Conservation (phyloP, 2,797 vertebrate genomes). For the Chelon auratus region DNA sequence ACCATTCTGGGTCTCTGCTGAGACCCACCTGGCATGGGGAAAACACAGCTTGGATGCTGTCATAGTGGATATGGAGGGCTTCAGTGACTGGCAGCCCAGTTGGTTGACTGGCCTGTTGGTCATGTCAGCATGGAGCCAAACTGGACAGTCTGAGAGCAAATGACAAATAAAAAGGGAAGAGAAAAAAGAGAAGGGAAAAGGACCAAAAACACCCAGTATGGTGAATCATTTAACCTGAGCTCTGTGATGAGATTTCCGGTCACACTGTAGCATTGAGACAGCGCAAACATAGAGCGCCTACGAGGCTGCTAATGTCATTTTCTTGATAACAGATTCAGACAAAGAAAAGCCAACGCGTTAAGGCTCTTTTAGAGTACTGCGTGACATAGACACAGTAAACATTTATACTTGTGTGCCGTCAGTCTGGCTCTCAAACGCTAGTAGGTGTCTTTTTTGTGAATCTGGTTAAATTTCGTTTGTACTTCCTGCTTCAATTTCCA, state of each 20-base stretch:
- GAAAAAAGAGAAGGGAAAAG: not conserved
- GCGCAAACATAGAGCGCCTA: no score
- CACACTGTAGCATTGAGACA: not conserved
- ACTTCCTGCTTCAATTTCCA: no score
- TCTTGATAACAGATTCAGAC: not conserved
- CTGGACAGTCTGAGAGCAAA: slow-evolving; percentile 25
- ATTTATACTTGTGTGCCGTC: no score
- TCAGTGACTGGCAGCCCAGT: slow-evolving; percentile 37
- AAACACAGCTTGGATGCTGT: slow-evolving; percentile 43
- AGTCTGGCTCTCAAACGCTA: no score
- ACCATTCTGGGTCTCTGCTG: slow-evolving; percentile 42
- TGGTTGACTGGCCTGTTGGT: slow-evolving; percentile 30
- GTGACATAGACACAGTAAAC: no score
- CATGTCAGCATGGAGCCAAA: slow-evolving; percentile 32
- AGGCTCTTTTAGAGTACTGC: no score
- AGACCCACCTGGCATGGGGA: slow-evolving; percentile 42
- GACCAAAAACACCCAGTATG: no score
- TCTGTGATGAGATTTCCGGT: not conserved
- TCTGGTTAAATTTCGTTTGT: no score
- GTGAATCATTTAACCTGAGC: not conserved
- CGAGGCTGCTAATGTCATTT: no score
- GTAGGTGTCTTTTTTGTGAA: no score
- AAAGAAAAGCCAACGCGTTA: not conserved
- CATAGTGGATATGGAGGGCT: slow-evolving; percentile 30
- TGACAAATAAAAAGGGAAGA: not conserved